These are phyloP conservation scores for Drosophila teissieri DNA, from an alignment of 1,140 invertebrate genomes.

Conservation along the genomic window DNA sequence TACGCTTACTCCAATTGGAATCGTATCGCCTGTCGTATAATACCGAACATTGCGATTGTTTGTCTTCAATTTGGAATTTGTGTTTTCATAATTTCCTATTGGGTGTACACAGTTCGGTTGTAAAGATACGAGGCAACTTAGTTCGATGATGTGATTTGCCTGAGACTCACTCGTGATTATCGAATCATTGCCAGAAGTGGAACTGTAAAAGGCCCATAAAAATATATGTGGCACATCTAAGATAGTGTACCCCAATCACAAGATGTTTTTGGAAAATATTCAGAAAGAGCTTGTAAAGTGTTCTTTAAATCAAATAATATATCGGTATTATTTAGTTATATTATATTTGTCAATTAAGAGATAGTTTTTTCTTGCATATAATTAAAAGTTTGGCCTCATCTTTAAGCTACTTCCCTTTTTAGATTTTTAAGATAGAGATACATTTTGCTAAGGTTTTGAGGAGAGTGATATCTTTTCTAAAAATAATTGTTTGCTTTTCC, in stretches of 20 bases:
- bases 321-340: no score
- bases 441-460: no score
- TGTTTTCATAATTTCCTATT: constrained; percentile 48
- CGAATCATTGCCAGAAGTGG: constrained; percentile 9
- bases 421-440: no score
- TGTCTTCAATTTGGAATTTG: constrained; percentile 43
- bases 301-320: no score
- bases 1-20: constrained; percentile 30
- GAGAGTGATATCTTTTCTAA: no score
- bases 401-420: no score
- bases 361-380: no score
- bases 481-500: no score
- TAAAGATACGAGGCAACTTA: constrained; percentile 28
- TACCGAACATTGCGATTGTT: constrained; percentile 46
- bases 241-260: not conserved
- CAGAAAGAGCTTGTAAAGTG: not conserved
- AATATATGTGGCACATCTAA: not conserved
- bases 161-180: constrained; percentile 16
- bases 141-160: constrained; percentile 41
- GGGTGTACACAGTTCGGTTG: constrained; percentile 20
- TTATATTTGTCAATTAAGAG: no score
- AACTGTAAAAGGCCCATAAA: not conserved
- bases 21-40: constrained; percentile 37
- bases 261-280: not conserved
- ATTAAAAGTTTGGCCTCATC: no score